Evolutionary conservation across 2,113 vertebrate species (phyloP), one percentile per base, ranked within the genome.

Genomic region (Microtus ochrogaster): DNA sequence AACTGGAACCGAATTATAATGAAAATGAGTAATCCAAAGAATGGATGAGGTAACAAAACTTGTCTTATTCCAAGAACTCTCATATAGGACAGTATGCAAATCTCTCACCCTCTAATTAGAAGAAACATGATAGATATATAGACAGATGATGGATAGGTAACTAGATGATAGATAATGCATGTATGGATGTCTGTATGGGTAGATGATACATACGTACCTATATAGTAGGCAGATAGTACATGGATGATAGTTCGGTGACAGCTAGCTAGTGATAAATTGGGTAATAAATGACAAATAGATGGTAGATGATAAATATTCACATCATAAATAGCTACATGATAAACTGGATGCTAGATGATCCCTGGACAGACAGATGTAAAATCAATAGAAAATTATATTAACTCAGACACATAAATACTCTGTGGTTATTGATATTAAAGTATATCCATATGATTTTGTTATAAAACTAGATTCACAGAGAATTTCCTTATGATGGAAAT

Each of bases 11-110:
- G 26, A 96, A 94, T 47, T 76, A 28, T 85, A 91, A 83, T 83
- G 73, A 49, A 94, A 96, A 58, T 83, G 66, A 92, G 47, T 39
- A 94, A 86, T 86, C 77, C 95, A 85, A 97, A 94, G 44, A 92
- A 70, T 90, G 86, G 47, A 33, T 66, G 73, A 94, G 44, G 91
- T 81, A 70, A 89, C 19, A 74, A 88, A 52, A 92, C 92, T 22
- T 88, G 12, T 49, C 91, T 76, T 94, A 39, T 84, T 94, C 94
- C 73, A 95, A 89, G 47, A 88, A 89, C 77, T n/a, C 9, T 95
- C 65, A 44, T 74, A 30, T 39, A 73, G 66, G 13, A 89, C 89
- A 76, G 70, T 88, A 47, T 52, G 28, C 17, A 89, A 74, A 65
- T 70, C 21, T n/a, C 55, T 92, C 55, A 96, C 94, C 92, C 13